Conservation (phyloP, 2,888 invertebrate species). For the Conchocele bisecta region DNA sequence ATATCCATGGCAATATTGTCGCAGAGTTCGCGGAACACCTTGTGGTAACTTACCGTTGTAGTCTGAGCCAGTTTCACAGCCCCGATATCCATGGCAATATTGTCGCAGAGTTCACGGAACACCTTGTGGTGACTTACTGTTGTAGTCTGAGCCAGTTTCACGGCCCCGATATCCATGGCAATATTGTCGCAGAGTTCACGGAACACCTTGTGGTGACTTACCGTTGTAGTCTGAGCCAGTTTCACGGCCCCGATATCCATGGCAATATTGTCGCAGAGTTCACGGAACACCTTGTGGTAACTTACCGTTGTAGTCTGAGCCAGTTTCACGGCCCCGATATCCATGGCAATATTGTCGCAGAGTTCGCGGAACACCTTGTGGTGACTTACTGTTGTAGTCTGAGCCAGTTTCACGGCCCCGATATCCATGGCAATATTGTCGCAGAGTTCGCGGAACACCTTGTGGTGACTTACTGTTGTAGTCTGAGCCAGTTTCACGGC, state of each 20-base stretch:
- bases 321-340: slow-evolving; percentile 89
- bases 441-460: slow-evolving; percentile 96
- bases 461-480: slow-evolving; percentile 83
- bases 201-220: slow-evolving; percentile 92
- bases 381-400: slow-evolving; percentile 62
- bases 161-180: slow-evolving; percentile 94
- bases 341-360: slow-evolving; percentile 97
- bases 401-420: slow-evolving; percentile 86
- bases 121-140: slow-evolving; percentile 86
- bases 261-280: slow-evolving; percentile 96
- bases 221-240: slow-evolving; percentile 72
- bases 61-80: slow-evolving; percentile 82
- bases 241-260: slow-evolving; percentile 92
- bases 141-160: slow-evolving; percentile 79
- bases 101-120: slow-evolving; percentile 96
- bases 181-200: slow-evolving; percentile 96
- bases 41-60: slow-evolving; percentile 86
- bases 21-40: slow-evolving; percentile 96
- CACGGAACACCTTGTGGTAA: slow-evolving; percentile 95
- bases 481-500: slow-evolving; percentile 82
- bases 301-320: slow-evolving; percentile 65
- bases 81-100: slow-evolving; percentile 97
- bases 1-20: slow-evolving; percentile 98
- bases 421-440: slow-evolving; percentile 98
- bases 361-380: slow-evolving; percentile 96